Evolutionary conservation across 2,113 vertebrate species (phyloP), one percentile per base, ranked within the genome.

Genomic region (Perca flavescens): DNA sequence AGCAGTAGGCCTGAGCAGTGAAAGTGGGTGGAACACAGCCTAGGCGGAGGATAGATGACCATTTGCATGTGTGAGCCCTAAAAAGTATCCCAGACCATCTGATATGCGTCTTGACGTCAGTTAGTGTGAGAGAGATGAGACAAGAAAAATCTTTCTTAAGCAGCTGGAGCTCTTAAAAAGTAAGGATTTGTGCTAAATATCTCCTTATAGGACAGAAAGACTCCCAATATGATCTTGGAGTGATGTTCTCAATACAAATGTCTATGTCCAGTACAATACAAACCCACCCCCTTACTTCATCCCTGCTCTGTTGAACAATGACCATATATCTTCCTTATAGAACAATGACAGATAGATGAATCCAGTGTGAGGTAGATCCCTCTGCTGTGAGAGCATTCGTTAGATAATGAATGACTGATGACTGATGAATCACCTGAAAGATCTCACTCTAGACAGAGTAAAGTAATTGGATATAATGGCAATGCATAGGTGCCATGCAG

Each of bases 391-490:
- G 82, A 89, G 90, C 89, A 85, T 90, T 90, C 74, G 79, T 79
- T 74, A 90, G 92, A 93, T 94, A 94, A 95, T 93, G 89, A 94
- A 91, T 94, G 86, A 88, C 88, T 89, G 91, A 91, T 94, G 86
- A 88, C 88, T 89, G 91, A 94, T 90, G 82, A 89, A 95, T 90
- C 88, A 88, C 85, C 83, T 79, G 74, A 89, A 93, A 89, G 85
- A 93, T 94, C 93, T 91, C 64, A 50, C 84, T 81, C 58, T 47
- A 34, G 77, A 83, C 77, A 11, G 17, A 74, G 63, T 68, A 86
- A 89, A 88, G 74, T 90, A 68, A 79, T 91, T 87, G 73, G 73
- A 50, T 84, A 74, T 86, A 75, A 87, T 70, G 61, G 77, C 62
- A 73, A 13, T 64, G 69, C 79, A 62, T 78, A 67, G 28, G 69